phyloP scores from a whole-genome alignment of 2,888 invertebrate genomes.

The Didymodactylos carnosus region DNA sequence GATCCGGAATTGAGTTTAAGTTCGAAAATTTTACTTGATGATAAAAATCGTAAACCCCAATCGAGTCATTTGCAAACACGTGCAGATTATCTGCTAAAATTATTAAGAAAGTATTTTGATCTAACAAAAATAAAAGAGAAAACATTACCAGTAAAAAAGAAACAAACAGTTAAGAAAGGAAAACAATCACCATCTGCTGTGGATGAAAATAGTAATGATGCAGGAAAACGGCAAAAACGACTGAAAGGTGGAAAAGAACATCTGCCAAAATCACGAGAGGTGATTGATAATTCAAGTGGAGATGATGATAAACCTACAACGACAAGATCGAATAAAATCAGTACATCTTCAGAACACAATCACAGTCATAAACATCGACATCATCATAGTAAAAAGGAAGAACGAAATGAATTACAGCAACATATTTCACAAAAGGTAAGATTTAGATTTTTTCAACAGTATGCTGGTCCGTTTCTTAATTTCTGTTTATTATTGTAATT shows the following conservation, averaged over 20 bases:
- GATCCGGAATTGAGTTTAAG: conserved; percentile 60
- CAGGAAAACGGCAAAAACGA: background rate
- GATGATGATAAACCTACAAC: conserved; percentile 12
- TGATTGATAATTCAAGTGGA: conserved; percentile 15
- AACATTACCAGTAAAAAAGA: too few species aligned
- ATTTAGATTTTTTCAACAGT: too few species aligned
- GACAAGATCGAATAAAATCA: too few species aligned
- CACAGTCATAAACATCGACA: too few species aligned
- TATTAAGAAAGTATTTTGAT: conserved; percentile 23
- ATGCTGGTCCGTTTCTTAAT: too few species aligned
- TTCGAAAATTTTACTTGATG: conserved; percentile 47
- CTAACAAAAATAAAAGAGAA: conserved; percentile 19
- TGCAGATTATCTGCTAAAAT: conserved; percentile 73
- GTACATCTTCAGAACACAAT: too few species aligned
- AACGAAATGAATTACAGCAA: background rate
- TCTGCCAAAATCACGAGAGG: conserved; percentile 18
- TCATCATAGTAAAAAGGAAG: too few species aligned
- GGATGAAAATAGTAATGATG: conserved; percentile 4
- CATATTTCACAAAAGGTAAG: too few species aligned
- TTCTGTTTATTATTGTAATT: too few species aligned
- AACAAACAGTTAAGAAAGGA: too few species aligned
- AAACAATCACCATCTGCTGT: background rate
- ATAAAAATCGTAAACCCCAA: conserved; percentile 77
- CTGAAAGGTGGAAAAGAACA: background rate
- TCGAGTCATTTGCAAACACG: conserved; percentile 77